Evolutionary conservation across 2,797 vertebrate species (phyloP).

Genomic region (Lutra lutra): DNA sequence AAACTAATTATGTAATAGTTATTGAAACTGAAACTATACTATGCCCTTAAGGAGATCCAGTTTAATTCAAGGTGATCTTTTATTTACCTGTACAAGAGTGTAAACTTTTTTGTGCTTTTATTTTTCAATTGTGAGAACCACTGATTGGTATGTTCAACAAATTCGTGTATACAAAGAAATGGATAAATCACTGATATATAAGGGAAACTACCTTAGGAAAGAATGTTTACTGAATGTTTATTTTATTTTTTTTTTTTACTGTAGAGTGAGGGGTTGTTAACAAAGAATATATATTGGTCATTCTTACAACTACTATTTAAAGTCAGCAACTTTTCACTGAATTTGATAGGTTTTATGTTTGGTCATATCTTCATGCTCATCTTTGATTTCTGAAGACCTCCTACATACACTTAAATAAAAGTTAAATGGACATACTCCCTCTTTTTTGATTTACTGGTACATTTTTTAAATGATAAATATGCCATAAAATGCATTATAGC

Average conservation of each 20-base stretch:
- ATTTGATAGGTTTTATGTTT: slow-evolving; percentile 91
- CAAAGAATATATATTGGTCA: slow-evolving; percentile 95
- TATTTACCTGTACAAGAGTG: slow-evolving; percentile 99
- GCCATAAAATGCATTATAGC: slow-evolving; percentile 89
- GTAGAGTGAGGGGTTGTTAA: slow-evolving; percentile 94
- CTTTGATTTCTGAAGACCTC: slow-evolving; percentile 93
- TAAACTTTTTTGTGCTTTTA: slow-evolving; percentile 97
- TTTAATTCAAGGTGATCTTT: slow-evolving; percentile 94
- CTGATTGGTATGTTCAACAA: slow-evolving; percentile 99
- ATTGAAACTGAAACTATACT: slow-evolving; percentile 93
- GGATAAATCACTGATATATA: slow-evolving; percentile 96
- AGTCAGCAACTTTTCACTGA: slow-evolving; percentile 91
- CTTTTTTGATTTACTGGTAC: slow-evolving; percentile 94
- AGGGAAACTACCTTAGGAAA: slow-evolving; percentile 98
- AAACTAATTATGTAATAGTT: slow-evolving; percentile 96
- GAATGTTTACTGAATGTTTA: slow-evolving; percentile 99
- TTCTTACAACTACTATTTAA: slow-evolving; percentile 96
- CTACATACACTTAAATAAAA: slow-evolving; percentile 95
- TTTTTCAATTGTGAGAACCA: slow-evolving; percentile 99
- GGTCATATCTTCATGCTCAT: slow-evolving; percentile 92
- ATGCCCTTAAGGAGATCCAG: slow-evolving; percentile 94
- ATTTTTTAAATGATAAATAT: slow-evolving; percentile 90
- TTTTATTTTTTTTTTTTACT: slow-evolving; percentile 91
- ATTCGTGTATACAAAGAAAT: slow-evolving; percentile 97
- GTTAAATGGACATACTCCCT: slow-evolving; percentile 93